Percentiles rank a stretch among this genome's conserved stretches.
phyloP scores from a whole-genome alignment of 2,113 vertebrate genomes.

The Procavia capensis region DNA sequence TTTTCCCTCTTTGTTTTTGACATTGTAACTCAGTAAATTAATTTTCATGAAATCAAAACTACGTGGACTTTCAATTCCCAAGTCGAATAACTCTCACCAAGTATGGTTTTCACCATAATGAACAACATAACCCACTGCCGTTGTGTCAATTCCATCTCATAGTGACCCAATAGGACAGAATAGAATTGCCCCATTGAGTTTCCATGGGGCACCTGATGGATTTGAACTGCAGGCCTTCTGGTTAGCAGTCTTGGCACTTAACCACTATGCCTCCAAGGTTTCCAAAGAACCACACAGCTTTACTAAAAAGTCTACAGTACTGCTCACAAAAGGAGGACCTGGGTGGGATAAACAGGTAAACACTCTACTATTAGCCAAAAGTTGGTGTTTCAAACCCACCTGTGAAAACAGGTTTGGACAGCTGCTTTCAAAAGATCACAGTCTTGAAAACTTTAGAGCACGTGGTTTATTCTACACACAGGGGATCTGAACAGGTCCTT shows the following conservation, averaged over 20 bases:
- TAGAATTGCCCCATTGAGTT: no score
- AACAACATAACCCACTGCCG: background rate
- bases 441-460: background rate
- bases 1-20: conserved; percentile 45
- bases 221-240: no score
- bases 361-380: background rate
- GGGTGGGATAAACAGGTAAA: background rate
- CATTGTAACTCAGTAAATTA: background rate
- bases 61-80: background rate
- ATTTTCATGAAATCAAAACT: background rate
- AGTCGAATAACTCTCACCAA: background rate
- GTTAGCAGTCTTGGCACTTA: no score
- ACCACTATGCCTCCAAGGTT: no score
- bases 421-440: background rate
- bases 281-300: background rate
- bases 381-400: background rate
- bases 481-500: background rate
- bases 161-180: no score
- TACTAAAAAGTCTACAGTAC: background rate
- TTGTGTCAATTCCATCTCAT: no score
- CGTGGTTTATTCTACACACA: background rate
- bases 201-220: no score
- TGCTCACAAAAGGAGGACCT: background rate
- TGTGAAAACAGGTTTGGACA: background rate
- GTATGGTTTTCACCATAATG: background rate